A percentile compares a stretch with the other conserved stretches of the same genome.
These are phyloP conservation scores for Tragelaphus scriptus DNA, from an alignment of 2,113 vertebrate species.

Conservation along the genomic window DNA sequence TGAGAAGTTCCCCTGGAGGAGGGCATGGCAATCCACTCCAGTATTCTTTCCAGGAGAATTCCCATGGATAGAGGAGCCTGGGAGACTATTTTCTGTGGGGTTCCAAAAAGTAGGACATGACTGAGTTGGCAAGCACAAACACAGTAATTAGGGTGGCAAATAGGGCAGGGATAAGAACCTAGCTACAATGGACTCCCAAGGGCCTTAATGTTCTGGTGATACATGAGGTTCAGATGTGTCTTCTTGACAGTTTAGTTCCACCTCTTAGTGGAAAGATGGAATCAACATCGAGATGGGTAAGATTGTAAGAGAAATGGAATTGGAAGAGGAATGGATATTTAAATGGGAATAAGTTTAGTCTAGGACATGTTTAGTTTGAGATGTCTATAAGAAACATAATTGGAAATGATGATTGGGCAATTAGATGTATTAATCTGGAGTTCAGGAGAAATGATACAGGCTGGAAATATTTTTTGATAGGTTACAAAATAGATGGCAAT, in stretches of 20 bases:
- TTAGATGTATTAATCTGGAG: not conserved
- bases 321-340: not conserved
- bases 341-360: not conserved
- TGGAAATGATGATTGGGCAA: not conserved
- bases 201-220: not conserved
- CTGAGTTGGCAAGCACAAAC: not conserved
- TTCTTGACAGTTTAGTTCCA: not conserved
- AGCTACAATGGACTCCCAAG: not conserved
- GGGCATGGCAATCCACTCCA: not conserved
- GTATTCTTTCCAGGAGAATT: not conserved
- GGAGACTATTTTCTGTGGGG: not conserved
- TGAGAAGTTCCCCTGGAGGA: not conserved
- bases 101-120: fast-evolving
- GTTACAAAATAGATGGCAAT: not conserved
- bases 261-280: not conserved
- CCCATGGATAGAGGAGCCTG: not conserved
- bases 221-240: not conserved
- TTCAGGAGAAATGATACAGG: not conserved
- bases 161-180: not conserved
- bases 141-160: not conserved
- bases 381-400: not conserved
- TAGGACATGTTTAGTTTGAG: not conserved
- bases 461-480: not conserved
- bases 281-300: not conserved
- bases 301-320: not conserved